Conservation (phyloP, 2,797 vertebrate species). For the Triplophysa yarkandensis region DNA sequence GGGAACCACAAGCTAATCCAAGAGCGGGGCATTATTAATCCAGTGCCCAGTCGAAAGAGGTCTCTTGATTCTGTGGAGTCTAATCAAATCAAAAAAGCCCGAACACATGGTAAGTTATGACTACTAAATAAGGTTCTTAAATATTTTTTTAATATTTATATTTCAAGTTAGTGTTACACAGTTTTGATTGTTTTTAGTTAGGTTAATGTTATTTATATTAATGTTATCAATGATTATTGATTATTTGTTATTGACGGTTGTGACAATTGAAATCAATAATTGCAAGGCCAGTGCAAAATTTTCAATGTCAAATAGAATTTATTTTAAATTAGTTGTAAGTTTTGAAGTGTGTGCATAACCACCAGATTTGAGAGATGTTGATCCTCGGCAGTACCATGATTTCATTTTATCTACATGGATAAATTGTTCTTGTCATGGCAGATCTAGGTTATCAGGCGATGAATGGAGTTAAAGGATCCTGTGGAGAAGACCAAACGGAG, state of each 20-base stretch:
- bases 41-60: constrained; percentile 89
- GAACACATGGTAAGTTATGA: constrained; percentile 77
- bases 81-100: constrained; percentile 88
- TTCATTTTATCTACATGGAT: not conserved
- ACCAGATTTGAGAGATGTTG: not conserved
- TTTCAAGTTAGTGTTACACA: not conserved
- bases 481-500: constrained; percentile 81
- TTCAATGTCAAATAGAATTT: too few relatives aligned
- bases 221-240: too few relatives aligned
- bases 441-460: constrained; percentile 54
- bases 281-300: too few relatives aligned
- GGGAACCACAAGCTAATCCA: constrained; percentile 78
- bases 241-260: too few relatives aligned
- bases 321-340: too few relatives aligned
- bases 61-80: constrained; percentile 86
- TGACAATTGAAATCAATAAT: too few relatives aligned
- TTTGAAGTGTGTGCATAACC: too few relatives aligned
- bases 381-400: not conserved
- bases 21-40: constrained; percentile 76
- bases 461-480: constrained; percentile 73
- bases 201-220: too few relatives aligned
- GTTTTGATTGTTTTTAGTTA: too few relatives aligned
- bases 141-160: not conserved
- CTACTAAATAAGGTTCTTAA: not conserved
- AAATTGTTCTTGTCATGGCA: constrained; percentile 11